phyloP scores from a whole-genome alignment of 2,888 invertebrate genomes.

The Sepioteuthis lessoniana region DNA sequence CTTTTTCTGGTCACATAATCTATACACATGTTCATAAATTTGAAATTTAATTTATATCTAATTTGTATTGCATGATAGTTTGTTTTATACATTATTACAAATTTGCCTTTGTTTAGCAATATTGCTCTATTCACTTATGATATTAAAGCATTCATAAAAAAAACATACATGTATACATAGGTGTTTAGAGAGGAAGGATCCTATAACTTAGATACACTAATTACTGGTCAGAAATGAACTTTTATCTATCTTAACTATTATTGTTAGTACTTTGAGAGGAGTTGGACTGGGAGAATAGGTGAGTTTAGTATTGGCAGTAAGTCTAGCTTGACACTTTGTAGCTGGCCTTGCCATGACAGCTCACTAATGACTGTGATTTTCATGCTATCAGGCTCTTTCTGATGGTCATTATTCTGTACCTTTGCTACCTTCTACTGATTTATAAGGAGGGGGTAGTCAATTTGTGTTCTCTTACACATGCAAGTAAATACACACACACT shows the following conservation, averaged over 20 bases:
- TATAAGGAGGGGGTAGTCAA: neutral
- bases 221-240: neutral
- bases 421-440: neutral
- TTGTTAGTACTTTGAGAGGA: neutral
- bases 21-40: too few relatives aligned
- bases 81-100: too few relatives aligned
- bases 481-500: neutral
- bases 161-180: neutral
- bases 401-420: conserved; percentile 14
- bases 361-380: conserved; percentile 33
- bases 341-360: neutral
- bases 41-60: too few relatives aligned
- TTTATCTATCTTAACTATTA: neutral
- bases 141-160: too few relatives aligned
- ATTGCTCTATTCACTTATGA: too few relatives aligned
- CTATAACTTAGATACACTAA: neutral
- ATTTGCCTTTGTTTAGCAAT: too few relatives aligned
- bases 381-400: conserved; percentile 5
- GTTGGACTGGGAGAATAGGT: conserved; percentile 11
- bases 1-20: too few relatives aligned
- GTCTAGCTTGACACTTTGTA: neutral
- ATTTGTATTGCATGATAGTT: too few relatives aligned
- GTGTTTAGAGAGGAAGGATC: neutral
- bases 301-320: neutral
- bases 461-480: neutral